Evolutionary conservation across 2,888 invertebrate species (phyloP).

Genomic region (Blastobasis adustella): DNA sequence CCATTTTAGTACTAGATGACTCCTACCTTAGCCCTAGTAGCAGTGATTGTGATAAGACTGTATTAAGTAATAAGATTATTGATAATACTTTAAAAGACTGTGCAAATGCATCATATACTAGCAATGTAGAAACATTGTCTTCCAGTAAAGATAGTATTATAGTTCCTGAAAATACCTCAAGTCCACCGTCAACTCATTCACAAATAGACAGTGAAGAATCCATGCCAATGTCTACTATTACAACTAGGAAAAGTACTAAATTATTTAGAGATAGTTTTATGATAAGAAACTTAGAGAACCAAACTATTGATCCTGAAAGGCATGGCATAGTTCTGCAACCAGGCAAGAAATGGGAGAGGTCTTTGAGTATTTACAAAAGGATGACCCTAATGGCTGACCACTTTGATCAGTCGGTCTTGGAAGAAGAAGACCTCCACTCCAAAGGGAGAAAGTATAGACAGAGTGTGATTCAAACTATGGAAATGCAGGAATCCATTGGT

Average conservation of each 20-base stretch:
- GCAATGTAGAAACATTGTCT: slow-evolving; percentile 5
- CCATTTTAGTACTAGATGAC: slow-evolving; percentile 29
- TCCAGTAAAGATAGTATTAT: no score
- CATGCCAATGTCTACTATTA: slow-evolving; percentile 14
- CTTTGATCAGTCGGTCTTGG: slow-evolving; percentile 51
- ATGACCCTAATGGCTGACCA: slow-evolving; percentile 56
- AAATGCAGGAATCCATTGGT: slow-evolving; percentile 66
- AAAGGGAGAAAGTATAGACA: slow-evolving; percentile 74
- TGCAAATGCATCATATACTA: not conserved
- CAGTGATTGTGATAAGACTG: slow-evolving; percentile 12
- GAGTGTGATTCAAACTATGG: slow-evolving; percentile 67
- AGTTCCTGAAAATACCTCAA: no score
- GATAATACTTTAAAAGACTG: no score
- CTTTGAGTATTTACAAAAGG: slow-evolving; percentile 74
- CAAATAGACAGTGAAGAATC: not conserved
- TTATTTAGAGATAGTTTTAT: slow-evolving; percentile 17
- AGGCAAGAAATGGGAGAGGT: slow-evolving; percentile 81
- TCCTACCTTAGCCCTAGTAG: not conserved
- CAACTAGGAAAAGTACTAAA: slow-evolving; percentile 25
- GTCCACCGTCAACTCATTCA: no score
- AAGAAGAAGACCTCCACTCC: slow-evolving; percentile 44
- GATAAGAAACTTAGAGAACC: not conserved
- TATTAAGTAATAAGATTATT: slow-evolving; percentile 8
- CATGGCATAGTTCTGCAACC: slow-evolving; percentile 70
- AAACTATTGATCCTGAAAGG: slow-evolving; percentile 15